A percentile compares a stretch with the other conserved stretches of the same genome.
Conservation (phyloP, 2,797 vertebrate species). For the Ctenopoma multispine region DNA sequence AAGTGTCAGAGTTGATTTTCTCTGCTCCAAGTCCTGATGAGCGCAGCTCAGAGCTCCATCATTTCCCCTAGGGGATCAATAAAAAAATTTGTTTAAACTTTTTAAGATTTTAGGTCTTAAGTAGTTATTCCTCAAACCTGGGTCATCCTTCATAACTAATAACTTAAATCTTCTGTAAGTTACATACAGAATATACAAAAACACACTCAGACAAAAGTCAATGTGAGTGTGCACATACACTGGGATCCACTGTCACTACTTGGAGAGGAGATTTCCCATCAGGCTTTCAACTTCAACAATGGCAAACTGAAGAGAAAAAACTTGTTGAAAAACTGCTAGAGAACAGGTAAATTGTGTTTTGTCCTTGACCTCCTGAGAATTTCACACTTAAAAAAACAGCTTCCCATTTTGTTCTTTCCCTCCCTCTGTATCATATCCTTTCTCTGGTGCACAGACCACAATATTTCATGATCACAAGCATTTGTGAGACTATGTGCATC, state of each 20-base stretch:
- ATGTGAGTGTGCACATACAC: slow-evolving; percentile 9
- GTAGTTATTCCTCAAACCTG: no score
- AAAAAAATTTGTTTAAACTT: no score
- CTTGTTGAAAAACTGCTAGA: slow-evolving; percentile 18
- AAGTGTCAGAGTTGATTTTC: slow-evolving; percentile 1
- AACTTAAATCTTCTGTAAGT: background rate
- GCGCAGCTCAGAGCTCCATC: background rate
- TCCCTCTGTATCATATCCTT: slow-evolving; percentile 19
- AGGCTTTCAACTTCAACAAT: slow-evolving; percentile 45
- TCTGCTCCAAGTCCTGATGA: slow-evolving; percentile 17
- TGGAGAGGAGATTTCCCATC: slow-evolving; percentile 31
- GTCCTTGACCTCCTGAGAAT: slow-evolving; percentile 44
- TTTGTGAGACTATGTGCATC: background rate
- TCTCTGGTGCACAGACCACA: slow-evolving; percentile 25
- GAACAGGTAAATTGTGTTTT: slow-evolving; percentile 38
- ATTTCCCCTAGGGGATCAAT: no score
- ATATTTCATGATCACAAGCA: slow-evolving; percentile 29
- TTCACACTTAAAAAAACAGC: slow-evolving; percentile 15
- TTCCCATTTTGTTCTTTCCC: slow-evolving; percentile 45
- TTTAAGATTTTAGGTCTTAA: no score
- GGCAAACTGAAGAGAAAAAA: slow-evolving; percentile 25
- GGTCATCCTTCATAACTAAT: background rate
- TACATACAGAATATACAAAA: slow-evolving; percentile 3
- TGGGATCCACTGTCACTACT: slow-evolving; percentile 32
- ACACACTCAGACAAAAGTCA: background rate